Evolutionary conservation across 2,113 vertebrate genomes (phyloP), one percentile per base, ranked within the genome.

Genomic region (Sprattus sprattus): DNA sequence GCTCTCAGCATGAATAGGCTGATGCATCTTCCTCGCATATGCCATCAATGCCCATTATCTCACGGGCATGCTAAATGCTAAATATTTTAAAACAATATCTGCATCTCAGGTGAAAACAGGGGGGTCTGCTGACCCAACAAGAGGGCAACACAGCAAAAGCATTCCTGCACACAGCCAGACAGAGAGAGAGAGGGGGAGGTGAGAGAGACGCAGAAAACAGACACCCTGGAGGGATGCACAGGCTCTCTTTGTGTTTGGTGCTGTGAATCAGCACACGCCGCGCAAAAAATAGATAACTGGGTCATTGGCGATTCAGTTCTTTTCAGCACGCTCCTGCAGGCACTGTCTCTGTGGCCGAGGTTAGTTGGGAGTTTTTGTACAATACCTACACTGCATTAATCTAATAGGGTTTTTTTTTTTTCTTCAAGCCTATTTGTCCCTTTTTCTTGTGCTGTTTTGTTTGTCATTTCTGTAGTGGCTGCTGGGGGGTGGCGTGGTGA

Each of bases 271-370:
- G 84, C 87, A 87, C 28, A 39, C 71, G 13, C 28, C 28, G 11
- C 32, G 32, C 71, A 78, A 85, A 90, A 39, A 88, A 87, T 81
- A 81, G 82, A 88, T 81, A 88, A 86, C 85, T 88, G 85, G 85
- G 87, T 88, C 87, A 87, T 78, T 87, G 86, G 54, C 82, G 57
- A 83, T 89, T 89, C 78, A 57, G 32, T 28, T 84, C 87, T 85
- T 88, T 89, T 89, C 85, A 88, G 86, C 89, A 85, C 46, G 67
- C 75, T 86, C 85, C 85, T 32, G 39, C 85, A 78, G 85, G 81
- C 84, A 75, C 80, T 50, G 44, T 85, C 85, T 81, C 39, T n/a
- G 57, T 47, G 81, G 81, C 81, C 47, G 81, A 80, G 32, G 81
- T 32, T 78, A 39, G 28, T 32, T 78, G 28, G 25, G 71, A 78